phyloP scores from a whole-genome alignment of 2,113 vertebrate genomes.

The Gopherus flavomarginatus region DNA sequence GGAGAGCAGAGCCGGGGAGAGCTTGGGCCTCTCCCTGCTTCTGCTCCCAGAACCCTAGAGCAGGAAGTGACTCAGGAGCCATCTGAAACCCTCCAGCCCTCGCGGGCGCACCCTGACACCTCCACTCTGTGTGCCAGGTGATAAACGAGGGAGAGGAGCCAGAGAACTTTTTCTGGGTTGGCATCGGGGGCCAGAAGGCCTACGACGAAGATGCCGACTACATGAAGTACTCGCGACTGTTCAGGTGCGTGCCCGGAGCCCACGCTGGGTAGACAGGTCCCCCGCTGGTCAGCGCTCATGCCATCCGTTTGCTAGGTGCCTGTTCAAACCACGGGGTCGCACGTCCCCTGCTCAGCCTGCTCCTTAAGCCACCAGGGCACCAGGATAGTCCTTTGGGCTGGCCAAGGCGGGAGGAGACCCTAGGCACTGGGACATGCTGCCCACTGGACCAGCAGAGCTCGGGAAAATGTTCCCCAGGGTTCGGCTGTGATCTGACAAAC shows the following conservation, averaged over 20 bases:
- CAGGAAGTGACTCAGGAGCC: accelerated
- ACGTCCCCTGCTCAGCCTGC: not conserved
- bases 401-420: not conserved
- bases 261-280: not conserved
- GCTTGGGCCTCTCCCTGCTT: not conserved
- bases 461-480: not conserved
- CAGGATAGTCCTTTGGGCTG: too few species aligned
- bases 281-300: not conserved
- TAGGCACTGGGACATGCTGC: not conserved
- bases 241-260: slow-evolving; percentile 81
- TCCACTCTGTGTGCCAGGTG: slow-evolving; percentile 77
- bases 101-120: not conserved
- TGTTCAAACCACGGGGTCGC: not conserved
- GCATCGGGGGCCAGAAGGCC: slow-evolving; percentile 92
- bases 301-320: accelerated
- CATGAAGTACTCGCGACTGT: slow-evolving; percentile 95
- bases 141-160: slow-evolving; percentile 98
- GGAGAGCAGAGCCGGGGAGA: not conserved
- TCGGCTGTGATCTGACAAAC: accelerated
- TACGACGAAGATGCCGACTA: slow-evolving; percentile 96
- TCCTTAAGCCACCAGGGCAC: too few species aligned
- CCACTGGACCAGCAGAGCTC: too few species aligned
- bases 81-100: not conserved
- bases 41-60: too few species aligned
- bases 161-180: slow-evolving; percentile 99